These are phyloP conservation scores for Chelonus formosanus DNA, from an alignment of 2,888 invertebrate species.

Conservation along the genomic window DNA sequence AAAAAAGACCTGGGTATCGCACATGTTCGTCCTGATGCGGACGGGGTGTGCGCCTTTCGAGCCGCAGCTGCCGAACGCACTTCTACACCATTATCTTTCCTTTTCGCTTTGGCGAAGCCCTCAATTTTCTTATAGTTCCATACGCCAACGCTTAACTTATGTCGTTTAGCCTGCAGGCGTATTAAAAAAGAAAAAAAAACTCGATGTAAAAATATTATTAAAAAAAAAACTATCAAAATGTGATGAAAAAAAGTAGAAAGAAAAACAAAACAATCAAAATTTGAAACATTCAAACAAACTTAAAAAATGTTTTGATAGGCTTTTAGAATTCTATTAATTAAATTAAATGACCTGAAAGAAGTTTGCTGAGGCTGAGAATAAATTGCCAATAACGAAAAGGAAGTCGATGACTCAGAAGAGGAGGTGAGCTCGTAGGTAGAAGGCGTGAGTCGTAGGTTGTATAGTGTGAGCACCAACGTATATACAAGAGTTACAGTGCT, in stretches of 20 bases:
- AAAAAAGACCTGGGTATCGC: slow-evolving; percentile 37
- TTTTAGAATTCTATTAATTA: no score
- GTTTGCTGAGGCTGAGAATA: no score
- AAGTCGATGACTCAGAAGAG: slow-evolving; percentile 32
- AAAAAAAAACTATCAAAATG: no score
- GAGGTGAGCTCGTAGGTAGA: slow-evolving; percentile 27
- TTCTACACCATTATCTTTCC: slow-evolving; percentile 56
- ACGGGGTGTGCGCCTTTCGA: slow-evolving; percentile 42
- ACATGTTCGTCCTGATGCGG: slow-evolving; percentile 40
- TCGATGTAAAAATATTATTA: neutral
- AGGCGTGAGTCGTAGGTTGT: slow-evolving; percentile 10
- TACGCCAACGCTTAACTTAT: slow-evolving; percentile 23
- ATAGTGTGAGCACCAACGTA: no score
- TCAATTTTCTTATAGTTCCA: slow-evolving; percentile 8
- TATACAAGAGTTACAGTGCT: no score
- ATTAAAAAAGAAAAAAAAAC: neutral
- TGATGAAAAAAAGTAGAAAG: no score
- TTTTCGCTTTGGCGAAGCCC: slow-evolving; percentile 19
- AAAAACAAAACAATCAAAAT: no score
- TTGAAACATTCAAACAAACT: no score
- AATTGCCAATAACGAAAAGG: slow-evolving; percentile 22
- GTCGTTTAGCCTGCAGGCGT: slow-evolving; percentile 17
- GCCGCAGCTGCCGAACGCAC: slow-evolving; percentile 57
- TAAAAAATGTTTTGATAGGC: no score
- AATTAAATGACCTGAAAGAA: no score